Evolutionary conservation across 2,888 invertebrate species (phyloP).

Genomic region (Opisthograptis luteolata): DNA sequence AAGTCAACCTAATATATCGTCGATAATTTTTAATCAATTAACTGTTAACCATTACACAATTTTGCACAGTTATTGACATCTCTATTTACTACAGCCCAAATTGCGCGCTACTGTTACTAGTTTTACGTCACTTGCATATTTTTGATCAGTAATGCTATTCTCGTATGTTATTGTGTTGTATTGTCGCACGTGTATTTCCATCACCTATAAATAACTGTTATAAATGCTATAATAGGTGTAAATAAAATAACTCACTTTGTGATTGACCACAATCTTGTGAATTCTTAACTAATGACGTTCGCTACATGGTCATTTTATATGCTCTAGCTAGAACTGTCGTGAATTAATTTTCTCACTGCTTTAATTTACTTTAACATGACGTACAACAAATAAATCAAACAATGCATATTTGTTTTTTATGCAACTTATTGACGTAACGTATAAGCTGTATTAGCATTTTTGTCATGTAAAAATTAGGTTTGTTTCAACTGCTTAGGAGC

Average conservation of each 20-base stretch:
- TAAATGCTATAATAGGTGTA: no score
- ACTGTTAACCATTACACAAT: no score
- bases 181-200: slow-evolving; percentile 59
- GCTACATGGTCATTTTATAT: slow-evolving; percentile 42
- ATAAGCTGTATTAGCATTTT: no score
- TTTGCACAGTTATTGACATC: no score
- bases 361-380: not conserved
- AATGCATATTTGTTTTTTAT: no score
- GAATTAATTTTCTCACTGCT: not conserved
- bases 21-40: no score
- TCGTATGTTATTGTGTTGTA: slow-evolving; percentile 2
- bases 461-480: no score
- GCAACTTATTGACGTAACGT: no score
- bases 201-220: slow-evolving; percentile 37
- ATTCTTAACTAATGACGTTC: slow-evolving; percentile 55
- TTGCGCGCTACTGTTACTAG: slow-evolving; percentile 29
- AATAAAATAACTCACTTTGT: slow-evolving; percentile 47
- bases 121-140: slow-evolving; percentile 47
- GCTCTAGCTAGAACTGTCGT: slow-evolving; percentile 34
- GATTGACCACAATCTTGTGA: slow-evolving; percentile 52
- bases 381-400: no score
- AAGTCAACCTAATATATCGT: no score
- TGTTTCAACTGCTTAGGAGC: no score
- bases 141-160: slow-evolving; percentile 25
- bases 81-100: no score